phyloP scores from a whole-genome alignment of 2,888 invertebrate species.

The Tinea trinotella region DNA sequence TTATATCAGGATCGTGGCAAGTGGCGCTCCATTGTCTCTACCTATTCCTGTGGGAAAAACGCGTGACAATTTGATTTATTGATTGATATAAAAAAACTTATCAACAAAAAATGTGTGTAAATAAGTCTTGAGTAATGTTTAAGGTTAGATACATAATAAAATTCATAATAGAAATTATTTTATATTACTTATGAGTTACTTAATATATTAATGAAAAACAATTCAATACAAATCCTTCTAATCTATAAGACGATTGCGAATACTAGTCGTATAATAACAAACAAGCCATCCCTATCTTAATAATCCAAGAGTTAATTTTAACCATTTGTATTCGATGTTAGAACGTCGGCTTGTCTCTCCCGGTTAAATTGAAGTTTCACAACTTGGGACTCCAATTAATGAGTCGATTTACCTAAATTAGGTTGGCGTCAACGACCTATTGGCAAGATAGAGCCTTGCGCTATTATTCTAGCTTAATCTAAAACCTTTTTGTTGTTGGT shows the following conservation, averaged over 20 bases:
- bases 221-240: no score
- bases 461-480: conserved; percentile 1
- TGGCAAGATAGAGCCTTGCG: neutral
- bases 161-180: no score
- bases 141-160: no score
- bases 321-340: conserved; percentile 23
- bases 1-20: no score
- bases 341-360: conserved; percentile 19
- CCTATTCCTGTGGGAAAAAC: no score
- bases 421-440: conserved; percentile 19
- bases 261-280: neutral
- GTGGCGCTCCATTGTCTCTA: no score
- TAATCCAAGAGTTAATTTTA: conserved; percentile 19
- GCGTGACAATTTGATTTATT: no score
- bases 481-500: neutral
- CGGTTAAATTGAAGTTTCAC: conserved; percentile 19
- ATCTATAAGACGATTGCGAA: neutral
- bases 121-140: no score
- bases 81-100: no score
- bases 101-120: no score
- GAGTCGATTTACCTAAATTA: conserved; percentile 22
- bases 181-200: no score
- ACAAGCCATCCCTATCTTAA: conserved; percentile 2
- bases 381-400: conserved; percentile 21
- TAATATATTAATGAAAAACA: no score